Base-by-base conservation (phyloP, 2,888 invertebrate genomes). In the Nomada fabriciana region DNA sequence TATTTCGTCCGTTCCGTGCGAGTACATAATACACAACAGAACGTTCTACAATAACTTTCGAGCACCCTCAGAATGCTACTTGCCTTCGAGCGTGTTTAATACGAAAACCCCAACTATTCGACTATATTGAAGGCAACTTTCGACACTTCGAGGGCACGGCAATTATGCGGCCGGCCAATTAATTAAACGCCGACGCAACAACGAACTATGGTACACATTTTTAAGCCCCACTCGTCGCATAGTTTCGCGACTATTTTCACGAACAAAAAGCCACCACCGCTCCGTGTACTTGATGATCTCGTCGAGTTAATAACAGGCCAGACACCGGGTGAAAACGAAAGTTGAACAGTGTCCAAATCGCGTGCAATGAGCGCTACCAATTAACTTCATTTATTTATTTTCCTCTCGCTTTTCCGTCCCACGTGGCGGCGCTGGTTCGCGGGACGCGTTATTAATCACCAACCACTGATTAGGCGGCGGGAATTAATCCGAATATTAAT, bases 401-500 rank as follows among this genome's bases (percentile, higher is more conserved):
- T 67, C 63, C 60, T 68, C 25, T 55, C 55, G n/a, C 68, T 59
- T 70, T 65, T 52, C 23, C 36, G 25, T 47, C 57, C 59, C 53
- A 15, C 36, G 64, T 52, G 47, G 61, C 65, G 42, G 29, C 13
- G 9, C 29, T 42, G 64, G 60, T 2, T 25, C 25, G 25, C 25
- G 25, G 25, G 25, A 2, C n/a, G 25, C 63, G 29, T 59, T 76
- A 79, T 82, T 85, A 81, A 86, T 86, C 80, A 78, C 68, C 15
- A n/a, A 15, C 65, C 71, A 15, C n/a, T 60, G 85, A 86, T 88
- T 88, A 88, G 83, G 68, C 76, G 83, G 67, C 76, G 79, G 74
- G 82, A 85, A 89, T 88, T 90, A 90, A 90, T 89, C 85, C 86
- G 84, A 80, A 85, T 89, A 89, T 90, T 90, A 90, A 90, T 90